These are phyloP conservation scores for Brachionus plicatilis DNA, from an alignment of 1,140 invertebrate genomes.

Conservation along the genomic window DNA sequence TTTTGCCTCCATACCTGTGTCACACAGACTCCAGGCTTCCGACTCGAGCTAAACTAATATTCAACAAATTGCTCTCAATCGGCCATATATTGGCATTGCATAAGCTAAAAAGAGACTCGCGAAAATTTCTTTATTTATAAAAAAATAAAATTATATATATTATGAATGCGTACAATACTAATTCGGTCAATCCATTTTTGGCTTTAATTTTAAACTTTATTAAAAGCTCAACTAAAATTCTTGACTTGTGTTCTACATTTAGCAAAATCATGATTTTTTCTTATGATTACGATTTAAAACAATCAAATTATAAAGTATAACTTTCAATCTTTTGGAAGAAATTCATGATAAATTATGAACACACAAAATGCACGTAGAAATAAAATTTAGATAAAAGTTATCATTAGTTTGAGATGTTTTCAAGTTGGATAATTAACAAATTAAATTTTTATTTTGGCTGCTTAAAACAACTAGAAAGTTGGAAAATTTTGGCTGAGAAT, in stretches of 20 bases:
- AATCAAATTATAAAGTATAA: neutral
- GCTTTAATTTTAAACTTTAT: neutral
- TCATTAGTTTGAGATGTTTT: neutral
- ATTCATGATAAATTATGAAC: neutral
- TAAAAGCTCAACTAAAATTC: neutral
- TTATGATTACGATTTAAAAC: neutral
- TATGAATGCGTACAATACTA: constrained; percentile 1
- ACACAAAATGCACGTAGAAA: neutral
- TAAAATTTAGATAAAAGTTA: neutral
- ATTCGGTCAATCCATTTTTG: constrained; percentile 31
- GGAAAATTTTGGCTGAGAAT: neutral
- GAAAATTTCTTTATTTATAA: neutral
- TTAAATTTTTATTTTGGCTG: neutral
- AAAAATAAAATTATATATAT: neutral
- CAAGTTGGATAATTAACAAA: neutral
- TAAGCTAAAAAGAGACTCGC: neutral
- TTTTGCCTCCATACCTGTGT: neutral
- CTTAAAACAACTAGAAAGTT: neutral
- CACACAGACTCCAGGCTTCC: neutral
- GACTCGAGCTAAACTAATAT: neutral
- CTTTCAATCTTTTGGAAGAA: neutral
- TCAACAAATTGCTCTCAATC: neutral
- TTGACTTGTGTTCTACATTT: neutral
- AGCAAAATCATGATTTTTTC: neutral
- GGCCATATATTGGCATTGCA: neutral